phyloP scores from a whole-genome alignment of 1,140 invertebrate genomes.

The Pygmarrhopalites habei region DNA sequence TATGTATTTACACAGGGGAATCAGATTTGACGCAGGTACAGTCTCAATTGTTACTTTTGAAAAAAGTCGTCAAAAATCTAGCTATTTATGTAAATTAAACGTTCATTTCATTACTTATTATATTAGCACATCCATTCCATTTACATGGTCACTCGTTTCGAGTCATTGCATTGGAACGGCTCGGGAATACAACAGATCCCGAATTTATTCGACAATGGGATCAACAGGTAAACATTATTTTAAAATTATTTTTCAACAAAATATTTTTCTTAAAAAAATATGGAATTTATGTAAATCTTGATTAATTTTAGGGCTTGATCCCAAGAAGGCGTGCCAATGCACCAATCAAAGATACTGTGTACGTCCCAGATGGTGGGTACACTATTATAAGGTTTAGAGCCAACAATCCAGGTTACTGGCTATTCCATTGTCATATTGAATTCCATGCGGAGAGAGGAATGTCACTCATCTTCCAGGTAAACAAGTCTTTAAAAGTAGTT shows the following conservation, averaged over 20 bases:
- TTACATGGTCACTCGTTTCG: conserved; percentile 59
- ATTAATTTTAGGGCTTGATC: conserved; percentile 53
- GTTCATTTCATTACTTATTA: no score
- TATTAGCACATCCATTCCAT: conserved; percentile 84
- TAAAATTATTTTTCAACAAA: background rate
- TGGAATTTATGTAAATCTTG: background rate
- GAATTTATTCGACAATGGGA: conserved; percentile 13
- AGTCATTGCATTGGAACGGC: conserved; percentile 66
- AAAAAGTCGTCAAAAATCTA: no score
- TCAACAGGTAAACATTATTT: conserved; percentile 3
- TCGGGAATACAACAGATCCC: conserved; percentile 45
- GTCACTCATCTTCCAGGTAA: no score
- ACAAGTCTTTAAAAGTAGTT: no score
- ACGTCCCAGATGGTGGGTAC: conserved; percentile 84
- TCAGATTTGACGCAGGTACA: no score
- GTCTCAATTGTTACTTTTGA: no score
- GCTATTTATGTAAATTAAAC: no score
- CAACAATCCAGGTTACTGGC: conserved; percentile 64
- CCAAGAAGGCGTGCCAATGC: conserved; percentile 61
- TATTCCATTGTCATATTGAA: conserved; percentile 84
- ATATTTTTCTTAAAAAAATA: no score
- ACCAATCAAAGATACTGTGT: conserved; percentile 80
- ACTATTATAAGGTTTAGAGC: conserved; percentile 76
- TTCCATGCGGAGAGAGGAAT: no score
- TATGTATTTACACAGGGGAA: no score